Evolutionary conservation across 2,113 vertebrate species (phyloP).

Genomic region (Ifrita kowaldi): DNA sequence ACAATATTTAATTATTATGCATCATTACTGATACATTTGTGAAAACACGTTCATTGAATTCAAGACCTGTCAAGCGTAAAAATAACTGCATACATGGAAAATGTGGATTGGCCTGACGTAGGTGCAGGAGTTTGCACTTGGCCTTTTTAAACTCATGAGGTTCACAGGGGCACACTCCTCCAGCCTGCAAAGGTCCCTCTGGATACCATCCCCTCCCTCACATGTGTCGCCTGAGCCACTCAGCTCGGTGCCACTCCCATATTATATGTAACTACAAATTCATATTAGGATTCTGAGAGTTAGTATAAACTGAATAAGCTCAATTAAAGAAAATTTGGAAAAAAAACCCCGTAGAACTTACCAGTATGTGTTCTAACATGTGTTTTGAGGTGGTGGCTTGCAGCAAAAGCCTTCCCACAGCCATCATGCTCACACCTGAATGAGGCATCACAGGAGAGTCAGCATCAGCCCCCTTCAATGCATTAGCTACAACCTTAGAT

Average conservation of each 20-base stretch:
- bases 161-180: not conserved
- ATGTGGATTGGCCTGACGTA: not conserved
- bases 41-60: not conserved
- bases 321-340: not conserved
- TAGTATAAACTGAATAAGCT: not conserved
- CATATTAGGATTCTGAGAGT: not conserved
- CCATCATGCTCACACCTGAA: slow-evolving; percentile 95
- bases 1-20: not conserved
- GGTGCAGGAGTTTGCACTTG: not conserved
- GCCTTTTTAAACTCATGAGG: not conserved
- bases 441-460: not conserved
- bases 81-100: not conserved
- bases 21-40: not conserved
- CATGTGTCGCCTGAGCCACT: not conserved
- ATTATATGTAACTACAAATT: not conserved
- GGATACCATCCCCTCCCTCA: not conserved
- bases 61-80: not conserved
- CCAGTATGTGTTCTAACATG: slow-evolving; percentile 97
- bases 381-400: slow-evolving; percentile 97
- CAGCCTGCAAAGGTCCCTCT: not conserved
- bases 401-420: slow-evolving; percentile 97
- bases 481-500: not conserved
- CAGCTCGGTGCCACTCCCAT: not conserved
- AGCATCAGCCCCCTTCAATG: not conserved
- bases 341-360: slow-evolving; percentile 52